Base-by-base conservation (phyloP, 2,797 vertebrate species). In the Botia almorhae region DNA sequence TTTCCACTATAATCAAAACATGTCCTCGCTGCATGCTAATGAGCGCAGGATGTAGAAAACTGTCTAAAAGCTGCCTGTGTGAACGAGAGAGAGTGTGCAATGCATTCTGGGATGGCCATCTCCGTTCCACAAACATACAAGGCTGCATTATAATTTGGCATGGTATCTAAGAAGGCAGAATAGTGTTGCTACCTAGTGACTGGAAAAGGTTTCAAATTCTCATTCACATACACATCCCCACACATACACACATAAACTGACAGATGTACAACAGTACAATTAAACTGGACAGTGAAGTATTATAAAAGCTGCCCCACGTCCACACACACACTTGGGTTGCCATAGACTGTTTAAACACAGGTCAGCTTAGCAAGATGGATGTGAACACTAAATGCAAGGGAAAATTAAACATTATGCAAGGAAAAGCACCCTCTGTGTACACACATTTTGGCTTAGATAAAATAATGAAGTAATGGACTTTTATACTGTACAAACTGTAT, bases 11-110 rank as follows among this genome's bases (percentile, higher is more conserved):
- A 82, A 80, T 79, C 69, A 77, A 74, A 76, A 71, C 10, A 55
- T 23, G 58, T 36, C 65, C 80, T 77, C 80, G 76, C 58, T 80
- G 80, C 77, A 86, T 86, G 82, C 78, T 79, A 84, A 86, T 85
- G 76, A 80, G 73, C 60, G 69, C 69, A 26, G 63, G 17, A 69
- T 74, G 73, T 53, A 58, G 19, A 64, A 78, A 83, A 83, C 46
- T 19, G 67, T 17, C 33, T 76, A 23, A 82, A 85, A 75, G 19
- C 50, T 33, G 74, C 61, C 75, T 39, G 65, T 65, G 73, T 68
- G 68, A 74, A 68, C 81, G 13, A 17, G 7, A 29, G 26, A 70
- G 33, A 12, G 58, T 16, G 14, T 43, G 19, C 36, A 23, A 13
- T 60, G 7, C 6, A 73, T 58, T 73, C 19, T 46, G 17, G 19